Base-by-base conservation (phyloP, 1,140 invertebrate genomes). In the Drosophila aff. region DNA sequence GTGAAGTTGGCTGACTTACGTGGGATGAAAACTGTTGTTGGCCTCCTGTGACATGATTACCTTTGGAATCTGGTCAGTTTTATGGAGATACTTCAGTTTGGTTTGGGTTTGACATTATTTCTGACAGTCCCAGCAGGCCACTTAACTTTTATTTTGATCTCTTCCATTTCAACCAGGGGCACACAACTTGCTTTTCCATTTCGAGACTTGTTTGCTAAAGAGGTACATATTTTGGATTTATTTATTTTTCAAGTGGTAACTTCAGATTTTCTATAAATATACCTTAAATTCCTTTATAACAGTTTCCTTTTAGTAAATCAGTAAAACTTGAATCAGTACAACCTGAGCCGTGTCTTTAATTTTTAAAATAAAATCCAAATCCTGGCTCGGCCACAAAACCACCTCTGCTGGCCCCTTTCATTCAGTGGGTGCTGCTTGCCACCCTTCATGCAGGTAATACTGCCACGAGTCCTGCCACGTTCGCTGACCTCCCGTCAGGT, bases 11-110 rank as follows among this genome's bases (percentile, higher is more conserved):
- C n/a, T 23, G 18, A 18, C 61, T 23, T 33, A 87, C 83, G 62
- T 72, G 64, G 73, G 36, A 38, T 57, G 64, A 40, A 31, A 31
- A 57, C 49, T 50, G 38, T 62, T 44, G 46, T 55, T 44, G 28
- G 78, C 65, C 76, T 75, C 62, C 73, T 89, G 68, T 64, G 84
- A 59, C 84, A 87, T 85, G 13, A 16, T 68, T 28, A 11, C 46
- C 31, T 18, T 31, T 1, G n/a, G 13, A 28, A 26, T 28, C 3
- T 23, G 10, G n/a, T 47, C 31, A 10, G n/a, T 46, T 61, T 68
- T 15, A 64, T 18, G 18, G 9, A 7, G 21, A 23, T 52, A 10
- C 31, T 18, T 49, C n/a, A 43, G 11, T 11, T 21, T 13, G 16
- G 21, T 4, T 57, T 57, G 11, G 6, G 15, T n/a, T 44, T 23